A percentile compares a stretch with the other conserved stretches of the same genome.
Evolutionary conservation across 2,113 vertebrate genomes (phyloP).

Genomic region (Neoarius graeffei): DNA sequence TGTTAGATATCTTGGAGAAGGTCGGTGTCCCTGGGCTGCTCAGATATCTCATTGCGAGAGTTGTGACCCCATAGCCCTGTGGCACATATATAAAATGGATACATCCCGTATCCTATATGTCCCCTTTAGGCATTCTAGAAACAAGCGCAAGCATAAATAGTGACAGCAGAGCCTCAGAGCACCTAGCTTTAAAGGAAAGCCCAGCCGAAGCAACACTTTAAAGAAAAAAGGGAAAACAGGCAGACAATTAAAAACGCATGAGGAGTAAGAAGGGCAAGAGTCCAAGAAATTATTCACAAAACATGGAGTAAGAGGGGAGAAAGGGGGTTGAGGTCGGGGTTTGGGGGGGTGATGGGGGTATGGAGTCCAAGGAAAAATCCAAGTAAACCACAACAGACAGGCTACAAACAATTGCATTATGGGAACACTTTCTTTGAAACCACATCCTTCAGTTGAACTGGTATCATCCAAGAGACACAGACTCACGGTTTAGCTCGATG

Average conservation of each 20-base stretch:
- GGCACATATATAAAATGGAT: slow-evolving; percentile 34
- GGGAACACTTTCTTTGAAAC: slow-evolving; percentile 76
- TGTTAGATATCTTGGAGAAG: slow-evolving; percentile 4
- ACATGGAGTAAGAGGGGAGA: background rate
- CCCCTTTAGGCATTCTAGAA: background rate
- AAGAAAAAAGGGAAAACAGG: slow-evolving; percentile 33
- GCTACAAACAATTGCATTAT: slow-evolving; percentile 74
- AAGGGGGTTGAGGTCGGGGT: too few species aligned
- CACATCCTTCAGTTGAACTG: slow-evolving; percentile 80
- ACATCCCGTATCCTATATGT: background rate
- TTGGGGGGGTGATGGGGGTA: slow-evolving; percentile 55
- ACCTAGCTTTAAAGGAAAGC: slow-evolving; percentile 15
- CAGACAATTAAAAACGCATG: slow-evolving; percentile 72
- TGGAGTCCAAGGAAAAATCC: slow-evolving; percentile 73
- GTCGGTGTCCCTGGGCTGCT: slow-evolving; percentile 6
- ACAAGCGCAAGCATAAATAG: slow-evolving; percentile 12
- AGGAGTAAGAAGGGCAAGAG: slow-evolving; percentile 52
- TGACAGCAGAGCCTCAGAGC: slow-evolving; percentile 10
- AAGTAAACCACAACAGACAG: slow-evolving; percentile 80
- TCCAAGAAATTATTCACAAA: slow-evolving; percentile 55
- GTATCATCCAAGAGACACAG: slow-evolving; percentile 74
- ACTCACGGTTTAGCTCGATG: slow-evolving; percentile 65
- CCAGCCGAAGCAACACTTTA: slow-evolving; percentile 57
- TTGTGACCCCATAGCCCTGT: slow-evolving; percentile 16
- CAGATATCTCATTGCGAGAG: background rate